Evolutionary conservation across 1,140 invertebrate genomes (phyloP).

Genomic region (Drosophila parabipectinata): DNA sequence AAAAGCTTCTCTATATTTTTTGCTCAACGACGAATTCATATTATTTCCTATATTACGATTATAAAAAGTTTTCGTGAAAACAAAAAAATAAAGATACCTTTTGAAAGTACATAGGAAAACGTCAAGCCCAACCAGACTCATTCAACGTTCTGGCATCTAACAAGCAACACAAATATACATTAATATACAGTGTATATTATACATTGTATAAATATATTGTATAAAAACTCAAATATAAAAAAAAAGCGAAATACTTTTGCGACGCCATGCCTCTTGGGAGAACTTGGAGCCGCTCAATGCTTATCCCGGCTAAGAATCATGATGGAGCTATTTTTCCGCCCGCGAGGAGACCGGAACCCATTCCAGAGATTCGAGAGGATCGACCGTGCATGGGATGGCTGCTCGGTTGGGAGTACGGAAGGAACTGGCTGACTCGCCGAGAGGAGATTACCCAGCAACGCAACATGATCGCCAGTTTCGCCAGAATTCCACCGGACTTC

Average conservation of each 20-base stretch:
- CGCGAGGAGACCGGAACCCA: slow-evolving; percentile 12
- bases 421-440: slow-evolving; percentile 33
- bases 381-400: slow-evolving; percentile 18
- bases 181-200: background rate
- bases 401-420: slow-evolving; percentile 42
- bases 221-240: background rate
- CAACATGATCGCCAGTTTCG: slow-evolving; percentile 7
- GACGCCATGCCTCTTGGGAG: background rate
- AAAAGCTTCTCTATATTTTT: no score
- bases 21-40: no score
- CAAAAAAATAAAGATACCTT: background rate
- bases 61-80: background rate
- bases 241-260: background rate
- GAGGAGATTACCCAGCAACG: slow-evolving; percentile 19
- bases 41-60: background rate
- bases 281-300: slow-evolving; percentile 17
- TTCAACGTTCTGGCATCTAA: background rate
- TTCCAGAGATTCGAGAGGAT: slow-evolving; percentile 16
- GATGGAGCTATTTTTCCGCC: slow-evolving; percentile 19
- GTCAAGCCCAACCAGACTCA: background rate
- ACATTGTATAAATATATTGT: background rate
- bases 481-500: slow-evolving; percentile 20
- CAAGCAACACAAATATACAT: background rate
- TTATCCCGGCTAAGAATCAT: slow-evolving; percentile 6
- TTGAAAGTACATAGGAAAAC: background rate